Base-by-base conservation (phyloP, 37 sponge, comb jelly and placozoan genomes). In the Aplysina aerophoba region DNA sequence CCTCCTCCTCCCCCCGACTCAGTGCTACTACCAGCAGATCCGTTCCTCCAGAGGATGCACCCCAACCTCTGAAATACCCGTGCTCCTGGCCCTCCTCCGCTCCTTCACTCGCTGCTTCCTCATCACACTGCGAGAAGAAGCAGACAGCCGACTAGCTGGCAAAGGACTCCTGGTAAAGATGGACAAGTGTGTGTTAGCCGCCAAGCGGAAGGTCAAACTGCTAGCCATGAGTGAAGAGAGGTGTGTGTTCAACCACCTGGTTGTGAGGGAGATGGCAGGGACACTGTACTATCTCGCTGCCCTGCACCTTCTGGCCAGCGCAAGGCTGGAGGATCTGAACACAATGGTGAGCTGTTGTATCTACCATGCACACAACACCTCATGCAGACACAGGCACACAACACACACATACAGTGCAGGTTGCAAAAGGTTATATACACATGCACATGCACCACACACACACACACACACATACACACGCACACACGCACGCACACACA, bases 141-240 rank as follows among this genome's bases (percentile, higher is more conserved):
- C 25, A 36, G n/a, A 75, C 25, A 2, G 17, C 44, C 54, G n/a
- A 24, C 13, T 4, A 1, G 3, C 21, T 24, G 39, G 54, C 21
- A 1, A 2, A 4, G 53, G 25, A 11, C 25, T 75, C 3, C 20
- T 75, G 16, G 3, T 75, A 44, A 75, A 75, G 25, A 14, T 75
- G 78, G 78, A 75, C 78, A 75, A 75, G 54, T 75, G 78, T 41
- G 53, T 75, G 78, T 36, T 75, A 16, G 78, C 78, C 16, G 78
- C 78, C 25, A 22, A 2, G 1, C 13, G 78, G n/a, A 75, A 41
- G 53, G 2, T 75, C 12, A 1, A 11, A 25, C 21, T n/a, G 54
- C 16, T 75, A 8, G 50, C 16, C 12, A 1, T 41, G 21, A 16
- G 22, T 5, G n/a, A 36, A 1, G 25, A 75, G 36, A 56, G 27